These are phyloP conservation scores for Cordilura impudica DNA, from an alignment of 2,888 invertebrate genomes.

Conservation along the genomic window DNA sequence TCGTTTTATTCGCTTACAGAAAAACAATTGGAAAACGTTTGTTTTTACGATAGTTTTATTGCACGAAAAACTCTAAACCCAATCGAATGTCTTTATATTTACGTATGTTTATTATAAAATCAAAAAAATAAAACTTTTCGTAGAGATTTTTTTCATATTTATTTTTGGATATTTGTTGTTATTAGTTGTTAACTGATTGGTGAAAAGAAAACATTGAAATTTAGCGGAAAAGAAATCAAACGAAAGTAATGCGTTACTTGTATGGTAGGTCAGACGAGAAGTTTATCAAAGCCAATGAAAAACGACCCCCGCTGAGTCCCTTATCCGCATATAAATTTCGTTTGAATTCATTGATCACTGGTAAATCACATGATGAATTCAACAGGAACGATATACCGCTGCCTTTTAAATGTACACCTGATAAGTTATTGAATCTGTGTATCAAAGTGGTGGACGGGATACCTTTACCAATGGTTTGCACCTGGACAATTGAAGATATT, in stretches of 20 bases:
- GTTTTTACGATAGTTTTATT: background rate
- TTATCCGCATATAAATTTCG: slow-evolving; percentile 61
- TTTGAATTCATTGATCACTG: slow-evolving; percentile 71
- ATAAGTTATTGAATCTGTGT: slow-evolving; percentile 77
- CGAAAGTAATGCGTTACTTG: slow-evolving; percentile 63
- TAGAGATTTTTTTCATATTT: slow-evolving; percentile 1
- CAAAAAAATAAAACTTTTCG: background rate
- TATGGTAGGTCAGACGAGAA: slow-evolving; percentile 65
- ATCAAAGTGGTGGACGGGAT: slow-evolving; percentile 74
- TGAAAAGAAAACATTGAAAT: background rate
- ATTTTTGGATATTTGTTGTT: background rate
- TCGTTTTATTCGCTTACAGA: slow-evolving; percentile 14
- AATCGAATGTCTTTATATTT: slow-evolving; percentile 27
- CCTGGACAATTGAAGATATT: too few species aligned
- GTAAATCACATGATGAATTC: slow-evolving; percentile 59
- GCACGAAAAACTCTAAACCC: background rate
- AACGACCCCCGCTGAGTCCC: slow-evolving; percentile 36
- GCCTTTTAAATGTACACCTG: slow-evolving; percentile 74
- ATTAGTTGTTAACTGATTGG: slow-evolving; percentile 12
- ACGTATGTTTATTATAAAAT: too few species aligned
- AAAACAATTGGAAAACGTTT: slow-evolving; percentile 45
- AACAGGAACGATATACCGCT: slow-evolving; percentile 68
- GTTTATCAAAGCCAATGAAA: slow-evolving; percentile 30
- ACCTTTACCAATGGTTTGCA: too few species aligned
- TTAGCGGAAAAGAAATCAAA: background rate